Evolutionary conservation across 35 echinoderm and acorn worm species (phyloP).

Genomic region (Ophioderma brevispina): DNA sequence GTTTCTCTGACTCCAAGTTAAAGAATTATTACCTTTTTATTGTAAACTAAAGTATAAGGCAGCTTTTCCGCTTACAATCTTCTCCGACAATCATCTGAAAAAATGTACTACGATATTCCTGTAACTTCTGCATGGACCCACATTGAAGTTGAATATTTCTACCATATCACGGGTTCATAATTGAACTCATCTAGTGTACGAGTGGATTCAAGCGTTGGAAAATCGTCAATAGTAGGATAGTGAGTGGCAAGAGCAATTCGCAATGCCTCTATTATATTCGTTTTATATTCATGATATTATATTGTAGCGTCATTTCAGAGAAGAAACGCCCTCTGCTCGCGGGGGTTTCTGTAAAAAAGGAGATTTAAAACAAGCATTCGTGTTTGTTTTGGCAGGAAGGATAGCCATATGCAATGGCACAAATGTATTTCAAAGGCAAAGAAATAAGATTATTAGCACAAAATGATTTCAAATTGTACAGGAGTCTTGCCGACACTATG

Average conservation of each 20-base stretch:
- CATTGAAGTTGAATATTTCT: neutral
- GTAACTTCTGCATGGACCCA: neutral
- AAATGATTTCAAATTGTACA: no score
- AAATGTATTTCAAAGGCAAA: no score
- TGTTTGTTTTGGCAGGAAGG: no score
- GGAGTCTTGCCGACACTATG: no score
- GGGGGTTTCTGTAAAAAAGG: neutral
- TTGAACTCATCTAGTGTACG: slow-evolving; percentile 19
- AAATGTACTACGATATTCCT: neutral
- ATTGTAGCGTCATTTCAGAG: neutral
- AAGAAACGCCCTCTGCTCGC: neutral
- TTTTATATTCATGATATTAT: neutral
- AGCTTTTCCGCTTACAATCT: no score
- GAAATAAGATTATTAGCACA: no score
- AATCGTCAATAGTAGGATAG: neutral
- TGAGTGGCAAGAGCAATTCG: slow-evolving; percentile 7
- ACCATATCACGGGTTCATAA: slow-evolving; percentile 13
- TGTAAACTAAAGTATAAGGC: no score
- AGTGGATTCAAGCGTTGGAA: neutral
- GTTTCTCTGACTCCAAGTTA: no score
- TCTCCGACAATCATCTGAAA: neutral
- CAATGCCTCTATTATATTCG: slow-evolving; percentile 5
- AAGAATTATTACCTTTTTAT: no score
- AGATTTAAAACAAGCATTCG: no score
- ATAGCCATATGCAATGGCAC: no score